These are phyloP conservation scores for Dromaius novaehollandiae DNA, from an alignment of 2,113 vertebrate genomes.

Conservation along the genomic window DNA sequence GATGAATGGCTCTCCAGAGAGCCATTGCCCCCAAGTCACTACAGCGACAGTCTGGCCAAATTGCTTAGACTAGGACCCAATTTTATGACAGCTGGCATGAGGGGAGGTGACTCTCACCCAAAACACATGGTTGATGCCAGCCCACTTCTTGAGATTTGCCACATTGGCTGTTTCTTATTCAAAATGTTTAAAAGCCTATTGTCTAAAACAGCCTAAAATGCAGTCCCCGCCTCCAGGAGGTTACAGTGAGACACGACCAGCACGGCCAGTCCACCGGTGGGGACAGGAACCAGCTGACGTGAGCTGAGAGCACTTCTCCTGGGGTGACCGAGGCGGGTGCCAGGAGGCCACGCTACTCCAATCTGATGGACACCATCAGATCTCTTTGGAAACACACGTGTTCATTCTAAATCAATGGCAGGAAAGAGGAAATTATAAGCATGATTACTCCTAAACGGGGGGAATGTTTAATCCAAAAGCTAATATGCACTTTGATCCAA, in stretches of 20 bases:
- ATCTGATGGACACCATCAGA: background rate
- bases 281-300: background rate
- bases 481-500: slow-evolving; percentile 69
- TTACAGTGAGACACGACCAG: background rate
- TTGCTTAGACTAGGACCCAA: background rate
- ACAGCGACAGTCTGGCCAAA: background rate
- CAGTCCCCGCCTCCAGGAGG: background rate
- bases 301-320: background rate
- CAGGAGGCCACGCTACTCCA: background rate
- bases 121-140: rapidly evolving
- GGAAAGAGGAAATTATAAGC: slow-evolving; percentile 54
- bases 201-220: background rate
- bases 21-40: background rate
- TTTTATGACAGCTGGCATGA: background rate
- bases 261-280: rapidly evolving
- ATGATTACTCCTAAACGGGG: slow-evolving; percentile 59
- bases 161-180: background rate
- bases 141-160: background rate
- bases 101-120: background rate
- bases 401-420: slow-evolving; percentile 32
- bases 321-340: background rate
- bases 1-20: background rate
- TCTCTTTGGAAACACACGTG: background rate
- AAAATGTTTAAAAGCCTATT: background rate
- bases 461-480: slow-evolving; percentile 65